Evolutionary conservation across 2,113 vertebrate species (phyloP).

Genomic region (Poeciliopsis retropinna): DNA sequence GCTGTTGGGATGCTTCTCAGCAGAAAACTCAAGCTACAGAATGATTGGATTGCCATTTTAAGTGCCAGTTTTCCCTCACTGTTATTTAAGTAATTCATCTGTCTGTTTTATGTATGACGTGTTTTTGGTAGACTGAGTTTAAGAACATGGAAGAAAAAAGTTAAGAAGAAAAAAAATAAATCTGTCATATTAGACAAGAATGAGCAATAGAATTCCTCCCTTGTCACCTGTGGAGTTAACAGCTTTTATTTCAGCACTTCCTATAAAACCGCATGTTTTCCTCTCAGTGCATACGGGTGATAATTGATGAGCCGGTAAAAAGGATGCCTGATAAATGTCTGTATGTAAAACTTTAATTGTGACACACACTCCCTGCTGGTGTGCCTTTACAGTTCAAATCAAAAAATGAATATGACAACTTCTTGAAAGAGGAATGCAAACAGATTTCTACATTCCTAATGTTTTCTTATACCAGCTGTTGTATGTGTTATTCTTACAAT

Average conservation of each 20-base stretch:
- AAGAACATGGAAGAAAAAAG: neutral
- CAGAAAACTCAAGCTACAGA: too few species aligned
- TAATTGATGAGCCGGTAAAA: neutral
- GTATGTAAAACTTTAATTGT: neutral
- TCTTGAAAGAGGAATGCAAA: neutral
- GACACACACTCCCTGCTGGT: neutral
- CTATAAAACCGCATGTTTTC: neutral
- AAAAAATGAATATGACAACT: neutral
- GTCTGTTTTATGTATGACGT: too few species aligned
- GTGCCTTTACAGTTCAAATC: neutral
- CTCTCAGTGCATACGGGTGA: neutral
- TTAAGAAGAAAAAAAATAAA: neutral
- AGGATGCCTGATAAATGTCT: neutral
- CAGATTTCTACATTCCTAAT: neutral
- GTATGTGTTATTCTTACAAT: neutral
- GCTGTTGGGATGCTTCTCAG: too few species aligned
- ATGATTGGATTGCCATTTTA: too few species aligned
- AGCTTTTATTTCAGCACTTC: neutral
- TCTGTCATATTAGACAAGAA: neutral
- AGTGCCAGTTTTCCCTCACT: too few species aligned
- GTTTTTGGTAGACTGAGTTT: too few species aligned
- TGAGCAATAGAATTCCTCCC: neutral
- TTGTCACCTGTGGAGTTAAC: neutral
- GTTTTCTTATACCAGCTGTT: neutral
- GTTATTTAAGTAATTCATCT: too few species aligned